Evolutionary conservation across 2,113 vertebrate genomes (phyloP), one percentile per base, ranked within the genome.

Genomic region (Pterocles orientalis): DNA sequence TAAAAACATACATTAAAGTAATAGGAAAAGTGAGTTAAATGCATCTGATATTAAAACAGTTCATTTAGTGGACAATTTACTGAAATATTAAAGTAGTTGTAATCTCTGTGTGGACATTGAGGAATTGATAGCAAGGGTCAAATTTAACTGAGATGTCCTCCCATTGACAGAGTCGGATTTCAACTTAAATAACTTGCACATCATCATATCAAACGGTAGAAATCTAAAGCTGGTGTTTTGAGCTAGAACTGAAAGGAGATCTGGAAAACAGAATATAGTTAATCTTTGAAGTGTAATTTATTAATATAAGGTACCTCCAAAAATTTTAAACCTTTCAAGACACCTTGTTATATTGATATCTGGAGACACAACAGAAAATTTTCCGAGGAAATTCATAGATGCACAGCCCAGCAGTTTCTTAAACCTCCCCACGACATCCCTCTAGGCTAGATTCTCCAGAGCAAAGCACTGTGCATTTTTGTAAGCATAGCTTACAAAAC

Each of bases 1-100:
- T 82, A 91, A 95, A 95, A 96, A 78, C 29, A 89, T 93, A 41
- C 82, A 96, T 94, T 94, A 95, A 94, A 88, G 77, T 95, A 95
- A 95, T 92, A 91, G 90, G 43, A 69, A 82, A 92, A 91, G 50
- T 56, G 54, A 70, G 43, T 73, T 82, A 86, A 94, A 92, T 87
- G 60, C 56, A 71, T 61, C 48, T 82, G 83, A 71, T 95, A 90
- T 81, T 93, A 72, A 94, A 92, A 92, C 43, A 24, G 78, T 82
- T 92, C 89, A 68, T 94, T 96, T 75, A 71, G 64, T 51, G 92
- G 95, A 91, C 28, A 78, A 87, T 60, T 90, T 71, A 73, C 41
- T 94, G 69, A 87, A 80, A 54, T 64, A 60, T 43, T 82, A 41
- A 66, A 73, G 83, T 72, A 54, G 20, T 6, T 86, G 31, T 68